Evolutionary conservation across 2,888 invertebrate genomes (phyloP).

Genomic region (Campoletis raptor): DNA sequence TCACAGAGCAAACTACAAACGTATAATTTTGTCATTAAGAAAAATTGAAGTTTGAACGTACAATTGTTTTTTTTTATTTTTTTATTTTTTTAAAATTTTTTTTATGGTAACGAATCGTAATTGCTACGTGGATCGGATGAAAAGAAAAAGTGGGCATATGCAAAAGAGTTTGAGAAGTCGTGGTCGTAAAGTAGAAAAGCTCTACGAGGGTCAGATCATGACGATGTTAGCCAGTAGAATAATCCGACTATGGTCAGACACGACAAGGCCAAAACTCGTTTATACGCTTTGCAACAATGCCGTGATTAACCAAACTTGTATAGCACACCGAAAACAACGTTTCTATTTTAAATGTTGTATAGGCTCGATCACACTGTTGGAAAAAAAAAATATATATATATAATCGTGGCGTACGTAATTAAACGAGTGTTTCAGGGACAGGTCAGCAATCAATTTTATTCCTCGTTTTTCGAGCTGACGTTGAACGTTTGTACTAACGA

Average conservation of each 20-base stretch:
- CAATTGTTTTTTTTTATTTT: not conserved
- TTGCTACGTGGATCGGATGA: not conserved
- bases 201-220: constrained; percentile 22
- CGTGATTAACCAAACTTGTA: constrained; percentile 50
- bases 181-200: constrained; percentile 37
- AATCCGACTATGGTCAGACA: constrained; percentile 52
- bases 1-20: not conserved
- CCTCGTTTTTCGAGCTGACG: constrained; percentile 58
- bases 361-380: not conserved
- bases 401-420: constrained; percentile 22
- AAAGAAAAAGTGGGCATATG: constrained; percentile 14
- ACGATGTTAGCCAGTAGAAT: constrained; percentile 35
- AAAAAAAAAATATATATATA: not conserved
- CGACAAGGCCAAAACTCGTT: constrained; percentile 56
- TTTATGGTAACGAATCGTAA: not conserved
- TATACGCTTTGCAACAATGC: constrained; percentile 45
- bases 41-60: not conserved
- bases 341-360: constrained; percentile 52
- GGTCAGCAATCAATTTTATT: constrained; percentile 60
- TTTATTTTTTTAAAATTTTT: too few species aligned
- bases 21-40: not conserved
- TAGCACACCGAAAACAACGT: constrained; percentile 34
- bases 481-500: constrained; percentile 55
- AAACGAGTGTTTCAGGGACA: constrained; percentile 45
- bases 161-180: not conserved